Conservation (phyloP, 2,888 invertebrate species). For the Netelia melanura region DNA sequence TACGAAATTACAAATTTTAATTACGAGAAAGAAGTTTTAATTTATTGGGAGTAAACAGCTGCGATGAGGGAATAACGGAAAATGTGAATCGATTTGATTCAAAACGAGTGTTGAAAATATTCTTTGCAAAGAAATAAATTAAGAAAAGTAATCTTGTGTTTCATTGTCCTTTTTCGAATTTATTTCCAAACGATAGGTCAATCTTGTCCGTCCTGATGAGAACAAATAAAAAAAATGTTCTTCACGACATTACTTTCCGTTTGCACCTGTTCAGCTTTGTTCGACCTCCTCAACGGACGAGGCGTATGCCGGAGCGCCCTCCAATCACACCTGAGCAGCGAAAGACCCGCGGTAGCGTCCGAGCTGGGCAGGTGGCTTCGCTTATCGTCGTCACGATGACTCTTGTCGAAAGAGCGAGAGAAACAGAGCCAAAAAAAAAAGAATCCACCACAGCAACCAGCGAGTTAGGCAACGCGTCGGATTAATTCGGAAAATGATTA, state of each 20-base stretch:
- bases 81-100: too few relatives aligned
- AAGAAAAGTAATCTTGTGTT: neutral
- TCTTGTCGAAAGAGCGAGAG: constrained; percentile 9
- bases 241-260: constrained; percentile 38
- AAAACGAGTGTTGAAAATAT: too few relatives aligned
- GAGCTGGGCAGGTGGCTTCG: constrained; percentile 51
- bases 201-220: neutral
- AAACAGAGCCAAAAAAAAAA: neutral
- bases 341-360: constrained; percentile 47
- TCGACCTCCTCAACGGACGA: constrained; percentile 42
- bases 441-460: too few relatives aligned
- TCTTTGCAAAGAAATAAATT: neutral
- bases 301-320: constrained; percentile 18
- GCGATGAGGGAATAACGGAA: too few relatives aligned
- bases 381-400: constrained; percentile 38
- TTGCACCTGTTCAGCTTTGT: constrained; percentile 61
- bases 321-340: constrained; percentile 58
- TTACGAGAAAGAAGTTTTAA: too few relatives aligned
- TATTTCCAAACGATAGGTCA: neutral
- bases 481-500: too few relatives aligned
- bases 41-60: too few relatives aligned
- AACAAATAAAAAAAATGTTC: constrained; percentile 11
- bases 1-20: too few relatives aligned
- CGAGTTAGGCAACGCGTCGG: too few relatives aligned
- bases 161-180: neutral